Evolutionary conservation across 1,140 invertebrate species (phyloP).

Genomic region (Coenobita brevimanus): DNA sequence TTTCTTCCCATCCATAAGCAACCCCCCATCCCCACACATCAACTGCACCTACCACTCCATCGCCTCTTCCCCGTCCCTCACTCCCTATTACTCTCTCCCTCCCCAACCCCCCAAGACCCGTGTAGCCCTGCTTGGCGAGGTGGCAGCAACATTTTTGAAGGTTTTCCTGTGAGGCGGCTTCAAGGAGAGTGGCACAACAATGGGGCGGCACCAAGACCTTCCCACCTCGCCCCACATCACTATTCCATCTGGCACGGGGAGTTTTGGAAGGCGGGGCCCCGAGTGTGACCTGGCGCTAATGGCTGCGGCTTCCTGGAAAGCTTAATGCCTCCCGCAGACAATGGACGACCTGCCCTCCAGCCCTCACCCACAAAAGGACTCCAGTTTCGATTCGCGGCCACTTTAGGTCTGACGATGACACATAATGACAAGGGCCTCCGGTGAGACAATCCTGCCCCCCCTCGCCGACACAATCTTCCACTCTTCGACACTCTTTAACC

Average conservation of each 20-base stretch:
- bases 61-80: too few relatives aligned
- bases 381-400: constrained; percentile 53
- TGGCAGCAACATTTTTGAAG: too few relatives aligned
- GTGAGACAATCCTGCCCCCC: constrained; percentile 23
- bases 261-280: too few relatives aligned
- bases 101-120: too few relatives aligned
- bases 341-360: constrained; percentile 20
- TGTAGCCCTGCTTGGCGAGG: too few relatives aligned
- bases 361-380: constrained; percentile 45
- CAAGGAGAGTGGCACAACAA: constrained; percentile 40
- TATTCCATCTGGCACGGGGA: too few relatives aligned
- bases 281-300: constrained; percentile 44
- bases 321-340: constrained; percentile 50
- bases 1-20: too few relatives aligned
- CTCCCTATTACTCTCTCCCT: too few relatives aligned
- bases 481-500: background rate
- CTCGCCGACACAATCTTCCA: background rate
- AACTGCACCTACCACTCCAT: too few relatives aligned
- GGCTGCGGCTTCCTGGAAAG: constrained; percentile 52
- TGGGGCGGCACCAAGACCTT: background rate
- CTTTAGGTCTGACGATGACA: constrained; percentile 48
- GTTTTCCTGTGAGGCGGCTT: too few relatives aligned
- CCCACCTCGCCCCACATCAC: too few relatives aligned
- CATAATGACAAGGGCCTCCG: constrained; percentile 54
- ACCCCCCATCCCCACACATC: too few relatives aligned